phyloP scores from a whole-genome alignment of 2,888 invertebrate species.

The Thymelicus acteon region DNA sequence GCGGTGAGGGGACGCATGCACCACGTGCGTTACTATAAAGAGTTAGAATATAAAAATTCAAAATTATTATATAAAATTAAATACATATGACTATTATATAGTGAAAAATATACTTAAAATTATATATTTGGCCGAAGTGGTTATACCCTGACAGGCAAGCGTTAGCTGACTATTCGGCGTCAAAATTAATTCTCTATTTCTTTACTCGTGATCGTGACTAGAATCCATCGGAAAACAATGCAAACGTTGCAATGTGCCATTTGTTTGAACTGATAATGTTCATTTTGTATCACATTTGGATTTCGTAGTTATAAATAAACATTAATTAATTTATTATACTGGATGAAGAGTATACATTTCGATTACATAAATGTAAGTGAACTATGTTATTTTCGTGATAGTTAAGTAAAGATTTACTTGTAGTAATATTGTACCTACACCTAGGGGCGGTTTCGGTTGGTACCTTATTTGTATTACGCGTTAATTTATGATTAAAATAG shows the following conservation, averaged over 20 bases:
- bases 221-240: slow-evolving; percentile 73
- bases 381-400: slow-evolving; percentile 81
- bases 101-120: slow-evolving; percentile 81
- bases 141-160: slow-evolving; percentile 91
- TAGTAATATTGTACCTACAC: slow-evolving; percentile 68
- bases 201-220: slow-evolving; percentile 51
- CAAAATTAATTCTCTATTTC: slow-evolving; percentile 76
- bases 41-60: slow-evolving; percentile 82
- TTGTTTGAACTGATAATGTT: slow-evolving; percentile 73
- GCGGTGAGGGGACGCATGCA: slow-evolving; percentile 69
- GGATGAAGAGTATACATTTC: slow-evolving; percentile 67
- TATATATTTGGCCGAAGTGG: slow-evolving; percentile 86
- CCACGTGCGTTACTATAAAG: slow-evolving; percentile 79
- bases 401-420: slow-evolving; percentile 71
- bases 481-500: slow-evolving; percentile 48
- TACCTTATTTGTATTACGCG: slow-evolving; percentile 57
- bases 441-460: slow-evolving; percentile 71
- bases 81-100: slow-evolving; percentile 84
- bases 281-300: slow-evolving; percentile 55
- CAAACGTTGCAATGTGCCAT: slow-evolving; percentile 81
- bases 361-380: slow-evolving; percentile 71
- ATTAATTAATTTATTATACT: slow-evolving; percentile 60
- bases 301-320: slow-evolving; percentile 57
- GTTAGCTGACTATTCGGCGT: slow-evolving; percentile 77
- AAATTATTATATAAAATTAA: slow-evolving; percentile 84